phyloP scores from a whole-genome alignment of 2,888 invertebrate species.

The Galeruca laticollis region DNA sequence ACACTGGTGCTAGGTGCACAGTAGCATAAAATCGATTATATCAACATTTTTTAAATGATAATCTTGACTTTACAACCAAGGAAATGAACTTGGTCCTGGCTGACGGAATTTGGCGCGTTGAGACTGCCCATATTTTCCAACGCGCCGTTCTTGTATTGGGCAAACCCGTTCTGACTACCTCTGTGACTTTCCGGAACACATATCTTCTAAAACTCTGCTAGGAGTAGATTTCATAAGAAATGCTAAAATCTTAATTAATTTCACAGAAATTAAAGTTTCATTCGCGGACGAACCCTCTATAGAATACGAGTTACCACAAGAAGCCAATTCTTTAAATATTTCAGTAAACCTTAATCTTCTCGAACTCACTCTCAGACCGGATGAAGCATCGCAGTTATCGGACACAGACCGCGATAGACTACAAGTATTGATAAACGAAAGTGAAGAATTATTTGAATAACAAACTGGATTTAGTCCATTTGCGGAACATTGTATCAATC shows the following conservation, averaged over 20 bases:
- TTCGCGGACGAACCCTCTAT: conserved; percentile 12
- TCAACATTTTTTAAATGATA: conserved; percentile 21
- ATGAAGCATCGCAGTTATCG: conserved; percentile 16
- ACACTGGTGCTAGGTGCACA: conserved; percentile 40
- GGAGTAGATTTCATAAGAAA: conserved; percentile 40
- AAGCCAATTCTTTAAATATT: conserved; percentile 6
- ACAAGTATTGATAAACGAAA: conserved; percentile 10
- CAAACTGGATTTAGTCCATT: conserved; percentile 49
- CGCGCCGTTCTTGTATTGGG: conserved; percentile 27
- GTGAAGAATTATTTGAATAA: conserved; percentile 10
- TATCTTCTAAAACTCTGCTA: conserved; percentile 35
- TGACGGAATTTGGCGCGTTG: conserved; percentile 30
- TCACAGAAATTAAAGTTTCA: conserved; percentile 24
- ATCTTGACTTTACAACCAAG: conserved; percentile 10
- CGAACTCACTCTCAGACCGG: conserved; percentile 18
- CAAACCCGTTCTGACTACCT: conserved; percentile 28
- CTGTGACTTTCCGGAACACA: conserved; percentile 35
- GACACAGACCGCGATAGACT: conserved; percentile 21
- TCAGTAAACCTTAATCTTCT: conserved; percentile 16
- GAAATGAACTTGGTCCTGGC: conserved; percentile 37
- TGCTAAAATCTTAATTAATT: conserved; percentile 37
- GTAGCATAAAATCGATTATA: conserved; percentile 30
- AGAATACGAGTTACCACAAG: conserved; percentile 11
- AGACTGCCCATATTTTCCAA: conserved; percentile 23
- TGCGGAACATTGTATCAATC: conserved; percentile 38